A percentile compares a stretch with the other conserved stretches of the same genome.
Evolutionary conservation across 2,888 invertebrate species (phyloP).

Genomic region (Malacosoma neustria): DNA sequence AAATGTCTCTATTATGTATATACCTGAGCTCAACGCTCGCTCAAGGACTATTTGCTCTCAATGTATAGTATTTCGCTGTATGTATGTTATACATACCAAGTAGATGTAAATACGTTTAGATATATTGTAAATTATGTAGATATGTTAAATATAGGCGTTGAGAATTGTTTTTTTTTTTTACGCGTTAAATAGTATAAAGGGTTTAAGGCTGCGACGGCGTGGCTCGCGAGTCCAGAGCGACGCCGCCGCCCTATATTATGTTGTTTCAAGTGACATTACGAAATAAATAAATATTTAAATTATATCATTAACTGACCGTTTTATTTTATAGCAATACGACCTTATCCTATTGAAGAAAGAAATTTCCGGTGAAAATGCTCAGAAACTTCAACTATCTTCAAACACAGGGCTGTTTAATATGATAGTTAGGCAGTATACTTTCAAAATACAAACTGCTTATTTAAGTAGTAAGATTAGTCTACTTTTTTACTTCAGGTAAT

Average conservation of each 20-base stretch:
- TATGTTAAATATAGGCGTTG: conserved; percentile 63
- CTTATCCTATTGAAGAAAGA: no score
- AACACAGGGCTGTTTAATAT: no score
- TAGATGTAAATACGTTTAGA: conserved; percentile 66
- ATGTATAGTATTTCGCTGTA: conserved; percentile 64
- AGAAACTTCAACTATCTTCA: no score
- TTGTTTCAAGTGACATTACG: conserved; percentile 70
- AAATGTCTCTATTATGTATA: conserved; percentile 58
- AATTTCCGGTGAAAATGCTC: no score
- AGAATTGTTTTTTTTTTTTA: conserved; percentile 68
- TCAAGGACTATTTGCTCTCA: conserved; percentile 48
- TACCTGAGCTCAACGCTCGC: conserved; percentile 34
- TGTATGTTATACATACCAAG: conserved; percentile 70
- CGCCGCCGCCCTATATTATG: conserved; percentile 51
- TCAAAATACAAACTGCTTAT: no score
- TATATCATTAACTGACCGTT: conserved; percentile 48
- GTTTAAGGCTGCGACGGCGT: conserved; percentile 47
- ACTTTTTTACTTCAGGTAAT: no score
- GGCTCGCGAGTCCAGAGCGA: conserved; percentile 56
- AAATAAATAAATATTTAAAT: conserved; percentile 66
- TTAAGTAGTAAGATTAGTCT: no score
- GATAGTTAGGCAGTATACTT: no score
- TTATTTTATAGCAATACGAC: conserved; percentile 24
- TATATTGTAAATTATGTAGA: conserved; percentile 59
- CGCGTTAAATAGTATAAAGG: conserved; percentile 51